These are phyloP conservation scores for Exephanes ischioxanthus DNA, from an alignment of 2,888 invertebrate species.

Conservation along the genomic window DNA sequence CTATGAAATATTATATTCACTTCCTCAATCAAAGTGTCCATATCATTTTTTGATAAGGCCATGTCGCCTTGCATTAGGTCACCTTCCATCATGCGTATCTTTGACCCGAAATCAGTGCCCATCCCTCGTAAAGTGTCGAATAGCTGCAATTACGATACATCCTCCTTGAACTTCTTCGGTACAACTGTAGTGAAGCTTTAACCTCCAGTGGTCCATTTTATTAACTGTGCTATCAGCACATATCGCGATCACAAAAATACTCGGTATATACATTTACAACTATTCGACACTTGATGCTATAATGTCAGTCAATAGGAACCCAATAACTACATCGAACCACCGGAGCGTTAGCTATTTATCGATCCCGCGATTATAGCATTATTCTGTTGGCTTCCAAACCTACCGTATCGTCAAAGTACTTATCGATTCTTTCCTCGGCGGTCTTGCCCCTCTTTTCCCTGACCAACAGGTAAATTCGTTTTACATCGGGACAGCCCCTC, in stretches of 20 bases:
- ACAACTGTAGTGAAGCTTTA: no score
- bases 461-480: constrained; percentile 55
- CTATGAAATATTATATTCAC: no score
- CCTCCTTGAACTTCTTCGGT: no score
- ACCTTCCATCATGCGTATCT: no score
- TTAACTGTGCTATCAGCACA: background rate
- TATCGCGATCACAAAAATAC: background rate
- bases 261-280: background rate
- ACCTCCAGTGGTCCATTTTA: background rate
- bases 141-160: no score
- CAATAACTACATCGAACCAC: no score
- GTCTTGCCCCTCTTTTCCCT: constrained; percentile 34
- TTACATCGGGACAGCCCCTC: background rate
- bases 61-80: no score
- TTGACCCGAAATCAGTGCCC: no score
- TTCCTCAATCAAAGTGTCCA: no score
- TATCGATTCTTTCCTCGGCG: constrained; percentile 48
- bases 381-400: background rate
- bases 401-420: constrained; percentile 50
- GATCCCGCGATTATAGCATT: background rate
- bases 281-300: background rate
- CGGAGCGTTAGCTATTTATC: background rate
- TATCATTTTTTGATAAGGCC: no score
- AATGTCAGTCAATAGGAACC: no score
- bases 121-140: no score